Base-by-base conservation (phyloP, 2,888 invertebrate genomes). In the Miltochrista miniata region DNA sequence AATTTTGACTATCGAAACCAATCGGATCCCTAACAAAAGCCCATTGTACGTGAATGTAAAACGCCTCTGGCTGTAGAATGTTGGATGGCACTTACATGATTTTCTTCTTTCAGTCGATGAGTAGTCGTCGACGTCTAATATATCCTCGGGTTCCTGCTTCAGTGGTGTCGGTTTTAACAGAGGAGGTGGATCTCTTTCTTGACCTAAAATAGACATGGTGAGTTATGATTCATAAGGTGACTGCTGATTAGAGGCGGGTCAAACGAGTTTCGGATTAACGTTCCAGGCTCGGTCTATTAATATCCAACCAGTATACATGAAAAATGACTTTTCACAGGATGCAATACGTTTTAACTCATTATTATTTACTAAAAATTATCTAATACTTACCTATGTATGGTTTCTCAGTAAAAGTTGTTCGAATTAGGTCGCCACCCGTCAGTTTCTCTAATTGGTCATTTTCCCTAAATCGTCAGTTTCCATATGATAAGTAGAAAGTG, bases 91-190 rank as follows among this genome's bases (percentile, higher is more conserved):
- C 85, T 81, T 67, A 90, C 91, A 85, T 41, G 87, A 76, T 76
- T 90, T 89, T 56, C 81, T 81, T 45, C 87, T 81, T 57, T 91
- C 91, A 24, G 79, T 73, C 0, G 90, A 85, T 1, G 88, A 85
- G 51, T 87, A 89, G 36, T 90, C 87, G 39, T 92, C 90, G 34
- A 85, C 78, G 41, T 92, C 92, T 13, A 90, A 54, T n/a, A 90
- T 87, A 11, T 90, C 90, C 64, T 90, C 91, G n/a, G 78, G 75
- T 51, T 92, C 90, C 63, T 87, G 85, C 47, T 87, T 87, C 7
- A 53, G 5, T n/a, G 37, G 45, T 15, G 37, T 40, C 7, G 83
- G 74, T 52, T 83, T 88, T 4, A 73, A 62, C 2, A 76, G 68
- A 8, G 79, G 70, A 0, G 78, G 74, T 30, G 85, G 85, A 41